A percentile compares a stretch with the other conserved stretches of the same genome.
phyloP scores from a whole-genome alignment of 2,888 invertebrate genomes.

The Argyresthia goedartella region DNA sequence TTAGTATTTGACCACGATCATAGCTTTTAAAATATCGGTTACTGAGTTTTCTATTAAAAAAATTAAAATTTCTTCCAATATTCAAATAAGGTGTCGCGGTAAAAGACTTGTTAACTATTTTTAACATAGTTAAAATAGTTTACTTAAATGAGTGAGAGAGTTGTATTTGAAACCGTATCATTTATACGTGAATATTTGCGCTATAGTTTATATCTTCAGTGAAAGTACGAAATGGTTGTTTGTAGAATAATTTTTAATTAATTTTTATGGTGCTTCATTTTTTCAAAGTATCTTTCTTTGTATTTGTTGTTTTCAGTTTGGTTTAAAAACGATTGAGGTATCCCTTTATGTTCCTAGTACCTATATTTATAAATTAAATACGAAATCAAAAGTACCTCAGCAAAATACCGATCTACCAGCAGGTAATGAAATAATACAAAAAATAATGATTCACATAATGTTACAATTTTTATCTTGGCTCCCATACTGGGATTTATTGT shows the following conservation, averaged over 20 bases:
- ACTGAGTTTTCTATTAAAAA: too few species aligned
- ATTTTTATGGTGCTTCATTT: slow-evolving; percentile 4
- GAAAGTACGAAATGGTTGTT: slow-evolving; percentile 9
- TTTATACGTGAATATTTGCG: neutral
- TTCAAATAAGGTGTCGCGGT: neutral
- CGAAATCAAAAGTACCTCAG: neutral
- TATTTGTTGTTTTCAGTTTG: neutral
- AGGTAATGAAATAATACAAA: too few species aligned
- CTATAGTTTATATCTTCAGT: slow-evolving; percentile 5
- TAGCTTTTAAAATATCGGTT: too few species aligned
- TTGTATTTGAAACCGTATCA: neutral
- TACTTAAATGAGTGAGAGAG: neutral
- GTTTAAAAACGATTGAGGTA: neutral
- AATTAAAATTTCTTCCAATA: slow-evolving; percentile 14
- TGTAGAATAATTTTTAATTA: neutral
- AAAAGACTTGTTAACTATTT: slow-evolving; percentile 31
- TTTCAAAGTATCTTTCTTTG: neutral
- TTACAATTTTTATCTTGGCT: too few species aligned
- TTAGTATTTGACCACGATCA: too few species aligned
- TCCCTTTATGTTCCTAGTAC: slow-evolving; percentile 20
- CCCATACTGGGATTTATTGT: too few species aligned
- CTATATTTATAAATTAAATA: neutral
- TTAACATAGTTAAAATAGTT: slow-evolving; percentile 15
- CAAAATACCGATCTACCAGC: too few species aligned
- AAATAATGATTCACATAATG: too few species aligned